phyloP scores from a whole-genome alignment of 2,888 invertebrate species.

The Chloromyia formosa region DNA sequence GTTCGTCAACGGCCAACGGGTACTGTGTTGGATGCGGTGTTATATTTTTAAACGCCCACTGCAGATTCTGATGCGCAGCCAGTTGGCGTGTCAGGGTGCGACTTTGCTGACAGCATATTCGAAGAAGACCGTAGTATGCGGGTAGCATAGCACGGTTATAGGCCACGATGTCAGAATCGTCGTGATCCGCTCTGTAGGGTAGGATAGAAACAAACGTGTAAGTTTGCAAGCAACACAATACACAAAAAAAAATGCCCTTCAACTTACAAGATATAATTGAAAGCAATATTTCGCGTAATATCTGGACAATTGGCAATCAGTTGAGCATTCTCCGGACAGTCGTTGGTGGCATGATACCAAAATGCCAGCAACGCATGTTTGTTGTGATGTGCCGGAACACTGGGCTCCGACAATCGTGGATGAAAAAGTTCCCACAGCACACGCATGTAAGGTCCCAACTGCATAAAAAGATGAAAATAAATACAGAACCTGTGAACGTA shows the following conservation, averaged over 20 bases:
- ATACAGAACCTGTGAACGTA: no score
- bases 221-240: no score
- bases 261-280: slow-evolving; percentile 92
- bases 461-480: no score
- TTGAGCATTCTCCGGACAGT: slow-evolving; percentile 92
- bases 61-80: slow-evolving; percentile 92
- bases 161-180: slow-evolving; percentile 93
- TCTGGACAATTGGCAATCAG: slow-evolving; percentile 86
- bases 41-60: slow-evolving; percentile 97
- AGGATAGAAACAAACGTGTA: slow-evolving; percentile 18
- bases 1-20: slow-evolving; percentile 89
- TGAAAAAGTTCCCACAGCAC: slow-evolving; percentile 95
- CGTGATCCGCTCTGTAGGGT: slow-evolving; percentile 86
- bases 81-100: slow-evolving; percentile 84
- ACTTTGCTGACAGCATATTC: slow-evolving; percentile 91
- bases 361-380: slow-evolving; percentile 92
- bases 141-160: slow-evolving; percentile 95
- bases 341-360: slow-evolving; percentile 92
- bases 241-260: no score
- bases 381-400: slow-evolving; percentile 94
- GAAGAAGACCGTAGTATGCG: slow-evolving; percentile 87
- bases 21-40: slow-evolving; percentile 96
- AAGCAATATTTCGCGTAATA: slow-evolving; percentile 93
- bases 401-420: slow-evolving; percentile 92
- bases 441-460: slow-evolving; percentile 92